Evolutionary conservation across 2,797 vertebrate species (phyloP), one percentile per base, ranked within the genome.

Genomic region (Myripristis jacobus): DNA sequence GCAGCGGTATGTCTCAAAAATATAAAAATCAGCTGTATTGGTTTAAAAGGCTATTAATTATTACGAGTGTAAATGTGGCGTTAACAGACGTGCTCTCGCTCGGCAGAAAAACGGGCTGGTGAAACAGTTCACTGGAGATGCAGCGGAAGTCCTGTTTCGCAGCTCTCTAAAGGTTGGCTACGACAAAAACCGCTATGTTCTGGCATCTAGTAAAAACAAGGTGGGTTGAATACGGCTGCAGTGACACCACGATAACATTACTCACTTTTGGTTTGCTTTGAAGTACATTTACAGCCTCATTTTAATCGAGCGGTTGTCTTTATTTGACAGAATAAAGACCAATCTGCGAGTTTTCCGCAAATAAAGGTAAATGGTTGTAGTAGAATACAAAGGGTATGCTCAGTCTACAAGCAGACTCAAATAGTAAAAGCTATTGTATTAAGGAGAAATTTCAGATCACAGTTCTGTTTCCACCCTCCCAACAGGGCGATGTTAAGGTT

Each of bases 91-190:
- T 38, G 3, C 11, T 78, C 22, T 83, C 70, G 3, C 29, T 66
- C 81, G 69, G 25, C 85, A 93, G 92, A 82, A 73, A 2, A 41
- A 81, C 5, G 4, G 13, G 2, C 83, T 91, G 55, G 31, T 82
- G 1, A 79, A 85, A 24, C 41, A 3, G 48, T 92, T 75, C 2
- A 85, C 67, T n/a, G 87, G 89, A 54, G 66, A 79, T 0, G 0
- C 8, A 0, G 16, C 0, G 24, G 59, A 47, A 22, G 74, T 93
- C 10, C 41, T 41, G 19, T 88, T 91, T 29, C 82, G 44, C 55
- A 91, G 81, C 53, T 62, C 62, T 8, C 38, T 93, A 2, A 1
- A 11, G 0, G 70, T 92, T 12, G 0, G 6, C 8, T 91, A 77
- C 10, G 74, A 92, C 62, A 31, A 44, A 19, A 1, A 43, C 1